Evolutionary conservation across 2,113 vertebrate genomes (phyloP), one percentile per base, ranked within the genome.

Genomic region (Hassar affinis): DNA sequence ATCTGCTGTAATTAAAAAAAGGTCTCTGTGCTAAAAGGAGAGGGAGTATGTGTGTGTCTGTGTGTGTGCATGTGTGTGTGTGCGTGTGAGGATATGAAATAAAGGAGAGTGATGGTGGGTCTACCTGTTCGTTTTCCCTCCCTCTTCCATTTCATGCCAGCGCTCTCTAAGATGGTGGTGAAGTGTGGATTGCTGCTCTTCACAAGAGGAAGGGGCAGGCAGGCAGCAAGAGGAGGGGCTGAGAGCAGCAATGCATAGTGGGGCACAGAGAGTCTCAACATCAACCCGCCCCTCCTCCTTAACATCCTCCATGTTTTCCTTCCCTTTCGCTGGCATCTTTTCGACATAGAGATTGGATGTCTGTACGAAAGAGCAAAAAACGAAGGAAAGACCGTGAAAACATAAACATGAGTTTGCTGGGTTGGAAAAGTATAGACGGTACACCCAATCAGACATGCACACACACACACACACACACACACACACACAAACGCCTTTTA

Each of bases 91-190:
- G 52, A 79, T 82, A 62, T 81, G 77, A 80, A 81, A 85, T 15
- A 81, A 86, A 86, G 87, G 49, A 76, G 1, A 87, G 27, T 27
- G 81, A 79, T 83, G 89, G 86, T 61, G 78, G 86, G 57, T 87
- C 89, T 95, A 95, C 94, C 94, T 94, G 92, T 90, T 85, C 85
- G 76, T 86, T 87, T 56, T 82, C 64, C 66, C 88, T 86, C 86
- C 79, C 90, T 90, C 92, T 92, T 93, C 93, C 93, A 94, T 95
- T 93, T 94, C 90, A 86, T 93, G 92, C 92, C 93, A 92, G 90
- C 76, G 74, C 90, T 84, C 86, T 90, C 92, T 94, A 94, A 95
- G 94, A 95, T 95, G 93, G 93, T 93, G 94, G 94, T 91, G 87
- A 93, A 93, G 93, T 90, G 87, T 87, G 76, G 90, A 88, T 91